phyloP scores from a whole-genome alignment of 1,140 invertebrate genomes.

The Nilaparvata lugens region DNA sequence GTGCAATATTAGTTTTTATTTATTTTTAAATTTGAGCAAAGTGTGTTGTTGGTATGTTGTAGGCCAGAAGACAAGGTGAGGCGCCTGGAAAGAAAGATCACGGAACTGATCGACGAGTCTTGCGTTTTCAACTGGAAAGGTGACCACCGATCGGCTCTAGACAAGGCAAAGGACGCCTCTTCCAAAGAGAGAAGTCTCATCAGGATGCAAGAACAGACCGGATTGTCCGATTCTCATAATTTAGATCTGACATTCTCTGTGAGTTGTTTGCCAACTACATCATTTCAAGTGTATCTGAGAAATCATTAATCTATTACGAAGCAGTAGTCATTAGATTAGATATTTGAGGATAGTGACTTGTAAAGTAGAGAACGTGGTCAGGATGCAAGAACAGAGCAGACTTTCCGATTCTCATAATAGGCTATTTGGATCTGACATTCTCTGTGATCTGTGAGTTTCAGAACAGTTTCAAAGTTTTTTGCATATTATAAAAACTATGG shows the following conservation, averaged over 20 bases:
- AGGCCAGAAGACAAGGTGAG: slow-evolving; percentile 81
- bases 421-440: slow-evolving; percentile 90
- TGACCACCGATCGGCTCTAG: slow-evolving; percentile 60
- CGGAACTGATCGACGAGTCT: slow-evolving; percentile 75
- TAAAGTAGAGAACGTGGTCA: slow-evolving; percentile 80
- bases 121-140: slow-evolving; percentile 47
- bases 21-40: too few relatives aligned
- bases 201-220: slow-evolving; percentile 80
- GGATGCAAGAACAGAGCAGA: slow-evolving; percentile 82
- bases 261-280: slow-evolving; percentile 43
- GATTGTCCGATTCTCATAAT: slow-evolving; percentile 78
- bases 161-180: slow-evolving; percentile 93
- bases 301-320: slow-evolving; percentile 54
- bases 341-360: slow-evolving; percentile 89
- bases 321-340: slow-evolving; percentile 54
- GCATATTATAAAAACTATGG: too few relatives aligned
- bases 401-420: slow-evolving; percentile 80
- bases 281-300: slow-evolving; percentile 75
- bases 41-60: too few relatives aligned
- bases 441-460: slow-evolving; percentile 58
- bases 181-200: slow-evolving; percentile 85
- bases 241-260: slow-evolving; percentile 90
- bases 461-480: slow-evolving; percentile 94
- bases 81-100: slow-evolving; percentile 69
- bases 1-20: too few relatives aligned